A percentile compares a stretch with the other conserved stretches of the same genome.
Evolutionary conservation across 2,797 vertebrate species (phyloP).

Genomic region (Rhinatrema bivittatum): DNA sequence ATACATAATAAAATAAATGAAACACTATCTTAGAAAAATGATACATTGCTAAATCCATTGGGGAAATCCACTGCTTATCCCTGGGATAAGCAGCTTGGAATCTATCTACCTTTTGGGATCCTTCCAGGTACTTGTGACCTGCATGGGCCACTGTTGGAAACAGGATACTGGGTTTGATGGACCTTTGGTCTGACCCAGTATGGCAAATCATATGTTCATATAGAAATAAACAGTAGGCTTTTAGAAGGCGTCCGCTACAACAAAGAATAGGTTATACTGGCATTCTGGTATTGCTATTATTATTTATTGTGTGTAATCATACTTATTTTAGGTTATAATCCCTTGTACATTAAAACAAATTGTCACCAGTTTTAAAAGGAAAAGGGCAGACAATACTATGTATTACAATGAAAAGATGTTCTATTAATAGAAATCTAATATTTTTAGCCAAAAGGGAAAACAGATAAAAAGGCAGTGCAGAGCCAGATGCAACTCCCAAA

Average conservation of each 20-base stretch:
- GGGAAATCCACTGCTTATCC: too few species aligned
- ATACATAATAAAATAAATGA: neutral
- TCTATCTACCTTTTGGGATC: too few species aligned
- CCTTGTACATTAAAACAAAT: constrained; percentile 24
- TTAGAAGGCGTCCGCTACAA: neutral
- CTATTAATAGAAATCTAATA: constrained; percentile 43
- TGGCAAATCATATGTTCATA: too few species aligned
- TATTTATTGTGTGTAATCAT: constrained; percentile 10
- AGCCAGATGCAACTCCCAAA: constrained; percentile 20
- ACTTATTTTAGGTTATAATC: constrained; percentile 14
- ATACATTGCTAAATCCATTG: neutral
- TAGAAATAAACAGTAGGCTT: neutral
- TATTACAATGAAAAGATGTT: constrained; percentile 35
- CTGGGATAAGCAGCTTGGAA: too few species aligned
- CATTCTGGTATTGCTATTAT: too few species aligned
- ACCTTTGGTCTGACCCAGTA: too few species aligned
- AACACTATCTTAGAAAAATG: neutral
- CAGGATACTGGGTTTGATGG: too few species aligned
- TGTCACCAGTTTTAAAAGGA: constrained; percentile 26
- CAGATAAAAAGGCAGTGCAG: constrained; percentile 11
- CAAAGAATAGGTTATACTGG: constrained; percentile 11
- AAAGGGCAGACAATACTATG: constrained; percentile 29
- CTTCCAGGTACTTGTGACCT: too few species aligned
- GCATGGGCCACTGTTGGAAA: too few species aligned
- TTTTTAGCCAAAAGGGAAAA: constrained; percentile 31